Conservation (phyloP, 2,888 invertebrate species). For the Mayetiola destructor region DNA sequence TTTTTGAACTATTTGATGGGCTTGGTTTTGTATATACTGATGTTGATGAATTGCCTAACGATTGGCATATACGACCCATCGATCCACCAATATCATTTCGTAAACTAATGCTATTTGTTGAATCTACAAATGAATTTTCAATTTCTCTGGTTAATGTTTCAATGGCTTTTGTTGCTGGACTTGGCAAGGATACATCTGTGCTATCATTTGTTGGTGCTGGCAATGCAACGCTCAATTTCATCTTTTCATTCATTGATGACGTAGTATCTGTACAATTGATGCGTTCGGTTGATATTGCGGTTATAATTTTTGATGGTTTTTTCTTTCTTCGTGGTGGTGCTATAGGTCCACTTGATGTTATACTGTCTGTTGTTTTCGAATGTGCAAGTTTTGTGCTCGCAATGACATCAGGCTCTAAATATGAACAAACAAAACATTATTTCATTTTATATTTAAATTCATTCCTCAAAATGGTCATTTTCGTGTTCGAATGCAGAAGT, state of each 20-base stretch:
- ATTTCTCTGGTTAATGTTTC: conserved; percentile 67
- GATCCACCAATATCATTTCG: conserved; percentile 21
- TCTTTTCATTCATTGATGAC: conserved; percentile 18
- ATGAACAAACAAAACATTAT: neutral
- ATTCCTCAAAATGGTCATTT: neutral
- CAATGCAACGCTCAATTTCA: conserved; percentile 7
- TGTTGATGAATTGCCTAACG: conserved; percentile 34
- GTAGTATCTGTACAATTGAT: conserved; percentile 30
- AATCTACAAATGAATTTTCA: conserved; percentile 58
- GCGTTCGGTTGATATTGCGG: conserved; percentile 32
- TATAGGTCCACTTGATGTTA: conserved; percentile 40
- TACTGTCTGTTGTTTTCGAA: conserved; percentile 35
- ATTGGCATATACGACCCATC: conserved; percentile 32
- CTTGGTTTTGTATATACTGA: conserved; percentile 35
- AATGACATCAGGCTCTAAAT: conserved; percentile 73
- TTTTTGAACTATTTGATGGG: conserved; percentile 36
- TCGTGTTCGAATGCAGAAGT: neutral
- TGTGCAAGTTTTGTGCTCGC: conserved; percentile 67
- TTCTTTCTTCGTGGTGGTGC: conserved; percentile 70
- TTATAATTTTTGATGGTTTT: conserved; percentile 37
- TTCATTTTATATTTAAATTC: neutral
- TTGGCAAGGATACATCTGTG: conserved; percentile 45
- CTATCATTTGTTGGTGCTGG: conserved; percentile 25
- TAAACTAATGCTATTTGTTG: conserved; percentile 20
- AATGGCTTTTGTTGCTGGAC: conserved; percentile 58